phyloP scores from a whole-genome alignment of 2,797 vertebrate species.

The Hydrophis major region DNA sequence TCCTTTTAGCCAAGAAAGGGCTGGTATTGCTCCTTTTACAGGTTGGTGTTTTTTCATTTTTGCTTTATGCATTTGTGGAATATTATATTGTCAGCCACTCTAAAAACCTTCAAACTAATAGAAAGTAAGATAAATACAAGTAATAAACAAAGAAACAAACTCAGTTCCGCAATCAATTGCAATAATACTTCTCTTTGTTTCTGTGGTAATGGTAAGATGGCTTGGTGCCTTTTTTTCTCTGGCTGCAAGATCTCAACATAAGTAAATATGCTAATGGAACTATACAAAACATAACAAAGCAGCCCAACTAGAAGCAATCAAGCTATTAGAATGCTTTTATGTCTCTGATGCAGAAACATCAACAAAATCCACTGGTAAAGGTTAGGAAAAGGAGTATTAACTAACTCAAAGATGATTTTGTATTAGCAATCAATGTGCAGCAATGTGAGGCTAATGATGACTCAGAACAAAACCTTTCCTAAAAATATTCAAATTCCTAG shows the following conservation, averaged over 20 bases:
- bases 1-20: neutral
- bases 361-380: neutral
- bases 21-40: neutral
- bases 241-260: conserved; percentile 3
- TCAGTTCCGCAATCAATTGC: neutral
- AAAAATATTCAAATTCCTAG: neutral
- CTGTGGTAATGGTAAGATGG: neutral
- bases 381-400: neutral
- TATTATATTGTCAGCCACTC: neutral
- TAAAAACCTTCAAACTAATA: neutral
- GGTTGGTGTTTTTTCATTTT: neutral
- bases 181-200: neutral
- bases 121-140: neutral
- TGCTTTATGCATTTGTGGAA: neutral
- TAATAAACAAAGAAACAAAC: neutral
- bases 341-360: neutral
- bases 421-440: neutral
- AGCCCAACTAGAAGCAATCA: conserved; percentile 6
- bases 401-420: neutral
- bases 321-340: neutral
- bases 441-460: neutral
- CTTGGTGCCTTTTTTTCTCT: neutral
- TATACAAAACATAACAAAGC: conserved; percentile 18
- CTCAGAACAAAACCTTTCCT: neutral
- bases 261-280: neutral